Evolutionary conservation across 2,113 vertebrate species (phyloP), one percentile per base, ranked within the genome.

Genomic region (Atherinomorus stipes): DNA sequence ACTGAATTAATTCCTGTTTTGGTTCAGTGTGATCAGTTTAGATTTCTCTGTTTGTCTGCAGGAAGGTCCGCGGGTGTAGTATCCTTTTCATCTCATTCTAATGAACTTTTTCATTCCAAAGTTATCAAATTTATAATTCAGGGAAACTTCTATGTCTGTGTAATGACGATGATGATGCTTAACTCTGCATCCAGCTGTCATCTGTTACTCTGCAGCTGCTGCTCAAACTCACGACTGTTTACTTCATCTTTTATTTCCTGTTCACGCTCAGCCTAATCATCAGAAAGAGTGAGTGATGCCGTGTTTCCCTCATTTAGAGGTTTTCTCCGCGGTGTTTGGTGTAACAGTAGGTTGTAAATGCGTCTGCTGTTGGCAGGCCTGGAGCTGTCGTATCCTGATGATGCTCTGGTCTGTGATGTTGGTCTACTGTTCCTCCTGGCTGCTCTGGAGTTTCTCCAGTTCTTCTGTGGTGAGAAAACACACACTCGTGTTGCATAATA

Each of bases 261-360:
- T 92, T 87, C 9, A 95, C 91, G 0, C 90, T 97, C 2, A 80
- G 94, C 9, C 81, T 96, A 88, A 89, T 96, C 45, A 47, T 92
- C 67, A 96, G 93, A 75, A 97, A 98, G 88, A 95, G 96, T 97
- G 87, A 95, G 97, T 92, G 6, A 31, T 38, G 15, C 26, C 12
- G 11, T 19, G 31, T 37, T 0, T 7, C n/a, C 19, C 44, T 40
- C 19, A 23, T 19, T 7, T 26, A 40, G 7, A 15, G 3, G 12
- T 19, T 21, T 19, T 44, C 28, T 62, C 15, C 25, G 9, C 18
- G n/a, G 37, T 44, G 21, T 54, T 19, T 19, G 8, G 11, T 52
- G 8, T 31, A n/a, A 21, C 34, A 38, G 21, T 4, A 40, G 18
- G 15, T 52, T 11, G 31, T 63, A 25, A 57, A 10, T 26, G 68